Evolutionary conservation across 2,113 vertebrate genomes (phyloP).

Genomic region (Aphyosemion australe): DNA sequence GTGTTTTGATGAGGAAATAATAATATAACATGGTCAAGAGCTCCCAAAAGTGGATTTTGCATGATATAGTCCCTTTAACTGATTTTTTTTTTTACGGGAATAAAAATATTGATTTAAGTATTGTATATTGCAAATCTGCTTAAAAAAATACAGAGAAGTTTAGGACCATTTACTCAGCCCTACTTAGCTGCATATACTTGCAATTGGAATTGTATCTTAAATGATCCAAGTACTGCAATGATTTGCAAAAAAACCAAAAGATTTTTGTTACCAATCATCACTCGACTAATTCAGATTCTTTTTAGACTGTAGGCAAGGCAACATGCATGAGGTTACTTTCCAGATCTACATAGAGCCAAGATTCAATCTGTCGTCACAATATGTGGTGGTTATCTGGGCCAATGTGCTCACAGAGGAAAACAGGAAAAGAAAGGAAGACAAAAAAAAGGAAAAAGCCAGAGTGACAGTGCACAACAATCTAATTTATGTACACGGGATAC

Average conservation of each 20-base stretch:
- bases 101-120: too few species aligned
- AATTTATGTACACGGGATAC: constrained; percentile 74
- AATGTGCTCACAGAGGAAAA: constrained; percentile 36
- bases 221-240: constrained; percentile 13
- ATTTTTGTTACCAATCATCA: constrained; percentile 1
- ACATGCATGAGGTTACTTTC: constrained; percentile 52
- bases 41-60: too few species aligned
- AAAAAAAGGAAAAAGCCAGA: not conserved
- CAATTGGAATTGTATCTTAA: too few species aligned
- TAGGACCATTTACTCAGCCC: too few species aligned
- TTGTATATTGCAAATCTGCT: too few species aligned
- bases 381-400: constrained; percentile 69
- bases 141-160: too few species aligned
- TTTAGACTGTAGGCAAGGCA: constrained; percentile 32
- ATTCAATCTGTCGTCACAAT: constrained; percentile 69
- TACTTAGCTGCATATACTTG: too few species aligned
- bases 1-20: too few species aligned
- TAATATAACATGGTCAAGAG: too few species aligned
- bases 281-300: constrained; percentile 16
- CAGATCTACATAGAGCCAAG: constrained; percentile 54
- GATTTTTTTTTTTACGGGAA: too few species aligned
- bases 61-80: too few species aligned
- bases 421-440: constrained; percentile 15
- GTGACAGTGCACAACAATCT: constrained; percentile 54
- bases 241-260: constrained; percentile 13